A percentile compares a stretch with the other conserved stretches of the same genome.
These are phyloP conservation scores for Eciton burchellii DNA, from an alignment of 1,140 invertebrate genomes.

Conservation along the genomic window DNA sequence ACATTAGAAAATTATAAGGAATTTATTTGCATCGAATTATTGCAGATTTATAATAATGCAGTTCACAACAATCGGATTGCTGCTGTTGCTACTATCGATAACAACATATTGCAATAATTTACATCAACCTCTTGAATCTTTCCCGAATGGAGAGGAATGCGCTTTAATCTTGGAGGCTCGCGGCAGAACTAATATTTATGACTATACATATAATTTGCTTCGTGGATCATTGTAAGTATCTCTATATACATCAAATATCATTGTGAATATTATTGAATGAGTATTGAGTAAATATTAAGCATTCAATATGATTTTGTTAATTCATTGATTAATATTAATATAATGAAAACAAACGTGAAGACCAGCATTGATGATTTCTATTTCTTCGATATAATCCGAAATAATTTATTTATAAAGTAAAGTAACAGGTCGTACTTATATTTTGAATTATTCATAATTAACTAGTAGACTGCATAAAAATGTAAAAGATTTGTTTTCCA, in stretches of 20 bases:
- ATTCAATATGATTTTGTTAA: too few species aligned
- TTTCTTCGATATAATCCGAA: too few species aligned
- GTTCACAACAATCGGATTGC: slow-evolving; percentile 66
- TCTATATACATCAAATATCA: too few species aligned
- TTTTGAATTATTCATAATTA: too few species aligned
- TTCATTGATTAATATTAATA: slow-evolving; percentile 45
- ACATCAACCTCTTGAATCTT: slow-evolving; percentile 80
- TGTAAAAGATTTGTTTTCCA: too few species aligned
- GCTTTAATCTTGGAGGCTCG: slow-evolving; percentile 91
- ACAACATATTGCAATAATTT: slow-evolving; percentile 69
- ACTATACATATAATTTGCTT: slow-evolving; percentile 93
- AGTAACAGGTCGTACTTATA: too few species aligned
- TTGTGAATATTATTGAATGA: too few species aligned
- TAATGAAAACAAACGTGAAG: slow-evolving; percentile 28
- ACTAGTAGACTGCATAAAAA: too few species aligned
- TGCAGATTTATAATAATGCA: slow-evolving; percentile 70
- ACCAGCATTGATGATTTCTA: too few species aligned
- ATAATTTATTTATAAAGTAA: too few species aligned
- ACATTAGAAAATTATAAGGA: too few species aligned
- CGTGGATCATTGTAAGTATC: slow-evolving; percentile 89
- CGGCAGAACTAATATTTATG: slow-evolving; percentile 91
- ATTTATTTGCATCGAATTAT: slow-evolving; percentile 41
- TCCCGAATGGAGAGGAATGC: slow-evolving; percentile 88
- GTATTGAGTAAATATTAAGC: slow-evolving; percentile 9
- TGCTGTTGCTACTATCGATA: slow-evolving; percentile 55